phyloP scores from a whole-genome alignment of 2,888 invertebrate species.

The Synanthedon formicaeformis region DNA sequence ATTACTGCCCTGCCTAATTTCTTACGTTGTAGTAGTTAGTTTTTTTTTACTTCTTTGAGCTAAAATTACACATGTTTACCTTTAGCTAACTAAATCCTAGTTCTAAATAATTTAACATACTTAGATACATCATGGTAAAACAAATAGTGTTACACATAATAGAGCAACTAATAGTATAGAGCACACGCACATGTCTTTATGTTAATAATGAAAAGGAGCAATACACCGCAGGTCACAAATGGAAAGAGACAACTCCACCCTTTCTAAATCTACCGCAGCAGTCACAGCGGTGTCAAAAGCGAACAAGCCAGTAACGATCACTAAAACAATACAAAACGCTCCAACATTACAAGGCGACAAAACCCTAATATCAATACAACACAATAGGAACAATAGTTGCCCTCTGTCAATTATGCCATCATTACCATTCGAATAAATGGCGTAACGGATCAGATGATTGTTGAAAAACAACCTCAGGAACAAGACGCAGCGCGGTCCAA shows the following conservation, averaged over 20 bases:
- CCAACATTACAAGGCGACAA: slow-evolving; percentile 66
- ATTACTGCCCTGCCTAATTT: too few relatives aligned
- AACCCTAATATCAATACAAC: slow-evolving; percentile 63
- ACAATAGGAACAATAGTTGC: slow-evolving; percentile 67
- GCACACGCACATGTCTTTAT: too few relatives aligned
- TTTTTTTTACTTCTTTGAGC: too few relatives aligned
- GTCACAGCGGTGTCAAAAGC: slow-evolving; percentile 36
- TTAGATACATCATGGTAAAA: too few relatives aligned
- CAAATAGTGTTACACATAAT: too few relatives aligned
- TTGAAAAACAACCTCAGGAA: slow-evolving; percentile 54
- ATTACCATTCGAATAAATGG: slow-evolving; percentile 67
- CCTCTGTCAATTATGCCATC: slow-evolving; percentile 69
- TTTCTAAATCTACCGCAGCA: slow-evolving; percentile 47
- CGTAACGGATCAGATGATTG: slow-evolving; percentile 61
- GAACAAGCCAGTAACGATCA: slow-evolving; percentile 37
- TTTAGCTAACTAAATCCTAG: too few relatives aligned
- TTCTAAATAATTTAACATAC: too few relatives aligned
- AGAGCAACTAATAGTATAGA: slow-evolving; percentile 4
- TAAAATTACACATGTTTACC: too few relatives aligned
- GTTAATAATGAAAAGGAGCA: not conserved
- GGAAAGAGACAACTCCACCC: slow-evolving; percentile 33
- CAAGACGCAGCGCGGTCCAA: slow-evolving; percentile 29
- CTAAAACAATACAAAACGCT: slow-evolving; percentile 53
- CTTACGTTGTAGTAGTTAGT: too few relatives aligned
- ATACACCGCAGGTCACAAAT: not conserved